Base-by-base conservation (phyloP, 2,113 vertebrate species). In the Nycticebus coucang region DNA sequence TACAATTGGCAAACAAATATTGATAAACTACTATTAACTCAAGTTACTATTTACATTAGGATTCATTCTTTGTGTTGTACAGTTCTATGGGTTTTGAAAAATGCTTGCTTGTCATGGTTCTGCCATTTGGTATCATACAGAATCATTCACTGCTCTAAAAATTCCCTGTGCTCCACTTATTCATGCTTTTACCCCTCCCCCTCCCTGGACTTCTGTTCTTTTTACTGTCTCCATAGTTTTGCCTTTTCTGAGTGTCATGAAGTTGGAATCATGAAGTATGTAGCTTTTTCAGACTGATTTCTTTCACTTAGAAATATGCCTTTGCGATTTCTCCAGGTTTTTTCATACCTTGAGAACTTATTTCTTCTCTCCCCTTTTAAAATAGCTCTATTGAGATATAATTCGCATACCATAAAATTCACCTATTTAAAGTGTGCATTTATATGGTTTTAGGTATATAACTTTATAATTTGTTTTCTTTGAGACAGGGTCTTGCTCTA, bases 321-420 rank as follows among this genome's bases (percentile, higher is more conserved):
- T 45, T 82, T 89, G 71, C 80, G 62, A 62, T 75, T 93, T 26
- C 41, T 91, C 19, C n/a, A 26, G 79, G 60, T 80, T 69, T 72
- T 97, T 94, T 93, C 89, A 95, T 72, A 91, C 30, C 55, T 90
- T n/a, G 41, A 87, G 55, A 96, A 19, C 77, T 83, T 28, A n/a
- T 72, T 96, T 55, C 22, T n/a, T 88, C 86, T 66, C 69, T 30
- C 0, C 30, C 81, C 89, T 37, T 33, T 45, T 57, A 87, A 53
- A 69, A 75, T 19, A 89, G 26, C 11, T 72, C 93, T 72, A 55
- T 81, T 96, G 55, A 68, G 35, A 82, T 85, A 72, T 21, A 85
- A 85, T 88, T 95, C 62, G 33, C 35, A 50, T 86, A 72, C 37
- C 33, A 57, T 50, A 91, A 18, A 89, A 22, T 89, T 87, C 28